These are phyloP conservation scores for Lepas anatifera DNA, from an alignment of 2,888 invertebrate species.

Conservation along the genomic window DNA sequence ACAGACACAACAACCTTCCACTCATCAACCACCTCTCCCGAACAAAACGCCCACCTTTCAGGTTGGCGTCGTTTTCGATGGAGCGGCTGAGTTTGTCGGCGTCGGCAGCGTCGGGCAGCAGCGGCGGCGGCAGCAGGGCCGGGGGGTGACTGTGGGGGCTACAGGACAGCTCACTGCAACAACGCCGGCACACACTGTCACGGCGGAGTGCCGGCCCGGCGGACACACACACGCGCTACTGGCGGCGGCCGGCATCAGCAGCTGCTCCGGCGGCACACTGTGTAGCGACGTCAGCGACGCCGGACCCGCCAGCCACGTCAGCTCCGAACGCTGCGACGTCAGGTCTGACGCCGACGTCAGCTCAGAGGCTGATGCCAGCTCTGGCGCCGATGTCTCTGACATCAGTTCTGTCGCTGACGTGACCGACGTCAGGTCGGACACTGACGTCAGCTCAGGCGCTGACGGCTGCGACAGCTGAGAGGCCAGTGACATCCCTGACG, in stretches of 20 bases:
- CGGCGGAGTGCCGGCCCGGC: background rate
- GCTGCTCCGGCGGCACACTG: background rate
- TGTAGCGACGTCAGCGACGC: background rate
- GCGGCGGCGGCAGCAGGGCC: background rate
- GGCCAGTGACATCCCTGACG: too few species aligned
- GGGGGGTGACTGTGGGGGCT: conserved; percentile 8
- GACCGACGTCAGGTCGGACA: too few species aligned
- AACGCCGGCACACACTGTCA: background rate
- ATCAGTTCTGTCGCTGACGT: too few species aligned
- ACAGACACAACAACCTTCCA: too few species aligned
- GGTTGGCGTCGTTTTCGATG: background rate
- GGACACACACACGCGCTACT: background rate
- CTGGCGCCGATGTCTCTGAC: too few species aligned
- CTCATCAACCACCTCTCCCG: too few species aligned
- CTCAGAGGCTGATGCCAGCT: too few species aligned
- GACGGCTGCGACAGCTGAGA: too few species aligned
- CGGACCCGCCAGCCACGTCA: background rate
- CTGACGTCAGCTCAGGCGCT: too few species aligned
- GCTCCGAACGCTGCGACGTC: too few species aligned
- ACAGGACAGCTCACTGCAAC: conserved; percentile 1
- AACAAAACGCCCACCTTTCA: background rate
- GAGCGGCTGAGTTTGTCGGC: background rate
- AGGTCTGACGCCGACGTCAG: too few species aligned
- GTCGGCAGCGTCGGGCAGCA: background rate
- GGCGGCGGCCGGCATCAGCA: background rate